Evolutionary conservation across 1,140 invertebrate species (phyloP).

Genomic region (Caenorhabditis elegans): DNA sequence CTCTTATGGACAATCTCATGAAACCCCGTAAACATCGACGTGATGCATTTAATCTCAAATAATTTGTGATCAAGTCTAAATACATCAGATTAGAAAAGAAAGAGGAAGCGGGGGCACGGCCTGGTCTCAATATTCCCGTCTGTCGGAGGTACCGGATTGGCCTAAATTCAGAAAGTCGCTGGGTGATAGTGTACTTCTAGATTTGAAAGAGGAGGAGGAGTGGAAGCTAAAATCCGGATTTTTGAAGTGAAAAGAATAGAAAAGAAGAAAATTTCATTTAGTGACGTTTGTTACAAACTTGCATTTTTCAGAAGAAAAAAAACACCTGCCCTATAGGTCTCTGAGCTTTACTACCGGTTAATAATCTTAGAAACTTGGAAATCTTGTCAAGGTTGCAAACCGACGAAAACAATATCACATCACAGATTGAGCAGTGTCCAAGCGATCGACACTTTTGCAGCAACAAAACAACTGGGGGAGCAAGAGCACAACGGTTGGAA

Average conservation of each 20-base stretch:
- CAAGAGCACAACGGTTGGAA: background rate
- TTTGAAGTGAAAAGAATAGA: background rate
- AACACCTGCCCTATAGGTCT: background rate
- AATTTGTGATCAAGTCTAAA: background rate
- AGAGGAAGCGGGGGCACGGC: background rate
- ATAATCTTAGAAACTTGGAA: too few relatives aligned
- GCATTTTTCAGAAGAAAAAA: background rate
- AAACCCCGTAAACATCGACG: background rate
- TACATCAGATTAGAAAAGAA: background rate
- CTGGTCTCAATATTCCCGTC: background rate
- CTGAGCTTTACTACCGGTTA: background rate
- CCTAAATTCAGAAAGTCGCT: slow-evolving; percentile 23
- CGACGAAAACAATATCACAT: background rate
- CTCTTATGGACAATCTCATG: background rate
- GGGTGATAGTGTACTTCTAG: too few relatives aligned
- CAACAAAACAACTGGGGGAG: background rate
- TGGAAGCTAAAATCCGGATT: background rate
- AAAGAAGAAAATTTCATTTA: too few relatives aligned
- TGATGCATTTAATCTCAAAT: slow-evolving; percentile 23
- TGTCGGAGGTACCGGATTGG: background rate
- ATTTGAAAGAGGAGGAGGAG: too few relatives aligned
- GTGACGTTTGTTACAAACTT: background rate
- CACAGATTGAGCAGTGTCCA: background rate
- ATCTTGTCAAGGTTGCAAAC: too few relatives aligned
- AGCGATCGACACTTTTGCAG: too few relatives aligned